Base-by-base conservation (phyloP, 2,113 vertebrate species). In the Oncorhynchus tshawytscha region DNA sequence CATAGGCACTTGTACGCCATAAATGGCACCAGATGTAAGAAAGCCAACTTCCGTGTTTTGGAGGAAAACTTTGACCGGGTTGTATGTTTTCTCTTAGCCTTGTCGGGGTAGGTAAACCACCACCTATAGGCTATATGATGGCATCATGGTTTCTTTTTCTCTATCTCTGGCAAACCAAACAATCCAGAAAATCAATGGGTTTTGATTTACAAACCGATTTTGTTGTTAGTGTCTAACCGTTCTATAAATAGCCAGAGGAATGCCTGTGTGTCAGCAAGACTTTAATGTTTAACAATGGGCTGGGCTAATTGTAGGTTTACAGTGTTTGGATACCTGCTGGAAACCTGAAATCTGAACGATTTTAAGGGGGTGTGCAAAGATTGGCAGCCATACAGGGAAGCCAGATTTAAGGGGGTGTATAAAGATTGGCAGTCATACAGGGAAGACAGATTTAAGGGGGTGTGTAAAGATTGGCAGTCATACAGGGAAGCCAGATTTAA, bases 231-330 rank as follows among this genome's bases (percentile, higher is more conserved):
- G 49, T 59, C 49, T 71, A 62, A 22, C n/a, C n/a, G 7, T 62
- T 3, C 20, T n/a, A 62, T 1, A 54, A 54, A 54, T 54, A 67
- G 27, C 20, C 16, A 22, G 25, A 20, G 51, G 57, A 48, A 34
- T 27, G 51, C 12, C 54, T 27, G 9, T 39, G 15, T 67, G 68
- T 73, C 78, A 79, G 82, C 25, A 27, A 66, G 62, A 29, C 67
- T 9, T 65, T 82, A 81, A 85, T 87, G 82, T 88, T 83, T 85
- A 87, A 89, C 80, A 72, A 59, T 72, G 51, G 60, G 51, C 20
- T 71, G 67, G 8, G 68, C 29, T 87, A 89, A 88, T 88, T 79
- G 83, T 76, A 85, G 79, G 74, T 45, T 67, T 73, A 39, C 71
- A 1, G 54, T 71, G 66, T 72, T 70, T 68, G 16, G 15, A 15